phyloP scores from a whole-genome alignment of 1,140 invertebrate genomes.

The Atta texana region DNA sequence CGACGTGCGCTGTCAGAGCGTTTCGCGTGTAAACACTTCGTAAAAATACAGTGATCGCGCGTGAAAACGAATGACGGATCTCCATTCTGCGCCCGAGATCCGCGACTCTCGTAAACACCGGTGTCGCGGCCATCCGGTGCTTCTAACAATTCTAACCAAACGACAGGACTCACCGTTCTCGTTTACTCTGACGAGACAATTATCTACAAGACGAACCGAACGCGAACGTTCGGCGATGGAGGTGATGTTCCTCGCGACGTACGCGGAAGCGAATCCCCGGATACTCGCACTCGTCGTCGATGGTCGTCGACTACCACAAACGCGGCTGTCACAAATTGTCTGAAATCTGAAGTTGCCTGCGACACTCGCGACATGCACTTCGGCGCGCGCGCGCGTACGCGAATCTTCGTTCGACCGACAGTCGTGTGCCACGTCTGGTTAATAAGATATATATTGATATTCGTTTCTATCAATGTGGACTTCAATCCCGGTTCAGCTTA shows the following conservation, averaged over 20 bases:
- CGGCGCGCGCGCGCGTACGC: not conserved
- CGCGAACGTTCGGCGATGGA: not conserved
- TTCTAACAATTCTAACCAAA: slow-evolving; percentile 53
- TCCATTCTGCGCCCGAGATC: not conserved
- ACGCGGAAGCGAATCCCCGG: not conserved
- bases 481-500: too few relatives aligned
- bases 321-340: not conserved
- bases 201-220: slow-evolving; percentile 9
- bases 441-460: not conserved
- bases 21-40: not conserved
- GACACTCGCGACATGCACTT: not conserved
- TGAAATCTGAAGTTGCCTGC: slow-evolving; percentile 14
- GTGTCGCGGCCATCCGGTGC: not conserved
- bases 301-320: not conserved
- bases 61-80: not conserved
- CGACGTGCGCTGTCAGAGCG: not conserved
- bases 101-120: slow-evolving; percentile 38
- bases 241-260: not conserved
- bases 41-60: not conserved
- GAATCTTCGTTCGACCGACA: not conserved
- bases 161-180: not conserved
- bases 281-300: not conserved
- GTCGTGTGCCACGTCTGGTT: not conserved
- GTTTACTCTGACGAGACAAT: not conserved
- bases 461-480: too few relatives aligned